These are phyloP conservation scores for Eleutherodactylus coqui DNA, from an alignment of 2,797 vertebrate species.

Conservation along the genomic window DNA sequence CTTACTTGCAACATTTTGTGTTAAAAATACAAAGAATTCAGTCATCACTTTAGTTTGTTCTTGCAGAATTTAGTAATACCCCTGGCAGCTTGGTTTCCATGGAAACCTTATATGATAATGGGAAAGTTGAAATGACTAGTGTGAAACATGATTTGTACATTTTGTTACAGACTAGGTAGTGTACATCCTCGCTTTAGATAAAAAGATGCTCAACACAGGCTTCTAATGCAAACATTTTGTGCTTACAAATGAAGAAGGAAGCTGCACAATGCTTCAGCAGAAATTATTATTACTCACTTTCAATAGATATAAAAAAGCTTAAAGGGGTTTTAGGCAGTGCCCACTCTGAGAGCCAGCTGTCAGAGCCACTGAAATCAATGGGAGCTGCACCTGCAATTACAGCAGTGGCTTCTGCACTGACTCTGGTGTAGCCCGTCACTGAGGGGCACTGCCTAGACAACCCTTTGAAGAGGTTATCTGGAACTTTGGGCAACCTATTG, in stretches of 20 bases:
- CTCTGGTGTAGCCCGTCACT: no score
- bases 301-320: slow-evolving; percentile 27
- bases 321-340: no score
- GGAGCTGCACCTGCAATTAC: no score
- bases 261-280: slow-evolving; percentile 35
- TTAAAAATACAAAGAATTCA: slow-evolving; percentile 50
- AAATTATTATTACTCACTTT: slow-evolving; percentile 40
- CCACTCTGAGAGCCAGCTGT: no score
- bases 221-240: slow-evolving; percentile 54
- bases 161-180: slow-evolving; percentile 54
- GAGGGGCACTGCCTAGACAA: no score
- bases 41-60: slow-evolving; percentile 53
- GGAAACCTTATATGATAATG: slow-evolving; percentile 57
- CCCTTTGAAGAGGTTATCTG: no score
- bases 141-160: slow-evolving; percentile 58
- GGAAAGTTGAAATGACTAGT: slow-evolving; percentile 53
- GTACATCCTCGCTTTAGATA: slow-evolving; percentile 48
- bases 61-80: slow-evolving; percentile 56
- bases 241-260: slow-evolving; percentile 40
- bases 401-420: no score
- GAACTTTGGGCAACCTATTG: no score
- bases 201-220: slow-evolving; percentile 39
- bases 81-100: slow-evolving; percentile 55
- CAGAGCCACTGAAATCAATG: no score
- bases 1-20: slow-evolving; percentile 16